Evolutionary conservation across 2,888 invertebrate species (phyloP).

Genomic region (Nomada fabriciana): DNA sequence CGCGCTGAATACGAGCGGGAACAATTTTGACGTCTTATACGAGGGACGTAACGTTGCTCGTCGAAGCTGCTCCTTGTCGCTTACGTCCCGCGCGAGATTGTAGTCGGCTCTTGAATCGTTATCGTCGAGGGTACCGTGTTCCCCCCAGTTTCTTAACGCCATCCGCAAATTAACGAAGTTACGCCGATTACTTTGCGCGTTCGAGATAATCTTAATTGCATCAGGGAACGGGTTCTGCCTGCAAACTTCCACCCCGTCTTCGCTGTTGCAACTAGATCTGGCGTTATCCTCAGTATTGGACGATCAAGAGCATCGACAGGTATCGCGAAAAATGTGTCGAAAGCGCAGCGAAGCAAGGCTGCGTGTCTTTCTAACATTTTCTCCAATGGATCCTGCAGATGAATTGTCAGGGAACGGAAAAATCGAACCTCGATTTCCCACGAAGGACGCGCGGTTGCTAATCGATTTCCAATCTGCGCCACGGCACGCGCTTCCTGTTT

Average conservation of each 20-base stretch:
- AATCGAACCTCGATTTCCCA: background rate
- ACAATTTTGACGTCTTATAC: background rate
- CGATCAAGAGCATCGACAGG: background rate
- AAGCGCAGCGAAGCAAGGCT: background rate
- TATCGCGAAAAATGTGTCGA: too few species aligned
- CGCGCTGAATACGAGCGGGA: too few species aligned
- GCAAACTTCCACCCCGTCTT: background rate
- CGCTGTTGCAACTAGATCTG: background rate
- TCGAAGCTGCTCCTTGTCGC: constrained; percentile 19
- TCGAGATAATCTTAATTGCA: constrained; percentile 54
- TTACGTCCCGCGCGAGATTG: background rate
- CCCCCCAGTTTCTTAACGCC: constrained; percentile 7
- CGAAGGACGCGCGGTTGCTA: background rate
- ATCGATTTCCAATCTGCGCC: constrained; percentile 73
- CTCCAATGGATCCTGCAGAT: background rate
- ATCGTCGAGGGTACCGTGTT: constrained; percentile 14
- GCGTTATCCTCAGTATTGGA: background rate
- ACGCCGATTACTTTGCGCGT: constrained; percentile 45
- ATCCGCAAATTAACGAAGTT: constrained; percentile 48
- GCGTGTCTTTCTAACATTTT: background rate
- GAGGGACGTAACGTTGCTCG: constrained; percentile 55
- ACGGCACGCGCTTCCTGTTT: constrained; percentile 56
- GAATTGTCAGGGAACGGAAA: background rate
- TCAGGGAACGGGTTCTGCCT: background rate
- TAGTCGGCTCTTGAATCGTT: background rate